Evolutionary conservation across 2,113 vertebrate species (phyloP), one percentile per base, ranked within the genome.

Genomic region (Cariama cristata): DNA sequence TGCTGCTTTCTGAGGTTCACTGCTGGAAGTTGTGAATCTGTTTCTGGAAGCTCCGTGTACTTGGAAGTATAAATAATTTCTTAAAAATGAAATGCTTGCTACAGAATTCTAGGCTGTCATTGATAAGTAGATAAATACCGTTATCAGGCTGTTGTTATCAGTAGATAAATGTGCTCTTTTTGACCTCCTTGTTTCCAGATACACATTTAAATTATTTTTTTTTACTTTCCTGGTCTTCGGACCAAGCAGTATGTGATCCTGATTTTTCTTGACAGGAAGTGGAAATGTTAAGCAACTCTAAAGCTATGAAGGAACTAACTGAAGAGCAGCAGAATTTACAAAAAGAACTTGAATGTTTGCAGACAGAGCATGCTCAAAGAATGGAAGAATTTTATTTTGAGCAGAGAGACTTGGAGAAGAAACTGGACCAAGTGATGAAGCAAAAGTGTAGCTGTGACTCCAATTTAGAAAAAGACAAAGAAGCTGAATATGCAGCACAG

Each of bases 321-420:
- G 98, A 98, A 89, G 99, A 99, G 97, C 99, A 99, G 88, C 98
- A 99, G 88, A 99, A 99, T 97, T 98, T 99, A 42, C 99, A 99
- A 95, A 98, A 98, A 69, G 99, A 99, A 93, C 99, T 99, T 82
- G 99, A 99, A 97, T 99, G 98, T 59, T 98, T 99, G 97, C 99
- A 99, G 97, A 99, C 97, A 59, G 99, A 99, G 90, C 99, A 99
- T 93, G 98, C 99, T 84, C 98, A 99, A 92, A 99, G 98, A 97
- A 99, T 99, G 98, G 98, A 99, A 96, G 99, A 99, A 94, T 99
- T 99, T 94, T 99, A 99, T 94, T 98, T 99, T 97, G 99, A 99
- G 82, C 99, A 99, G 97, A 98, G 98, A 94, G 99, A 99, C 96
- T 98, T 99, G 97, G 99, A 99, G 98, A 99, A 98, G 91, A 99